A percentile compares a stretch with the other conserved stretches of the same genome.
phyloP scores from a whole-genome alignment of 2,797 vertebrate species.

The Taenioides sp. region DNA sequence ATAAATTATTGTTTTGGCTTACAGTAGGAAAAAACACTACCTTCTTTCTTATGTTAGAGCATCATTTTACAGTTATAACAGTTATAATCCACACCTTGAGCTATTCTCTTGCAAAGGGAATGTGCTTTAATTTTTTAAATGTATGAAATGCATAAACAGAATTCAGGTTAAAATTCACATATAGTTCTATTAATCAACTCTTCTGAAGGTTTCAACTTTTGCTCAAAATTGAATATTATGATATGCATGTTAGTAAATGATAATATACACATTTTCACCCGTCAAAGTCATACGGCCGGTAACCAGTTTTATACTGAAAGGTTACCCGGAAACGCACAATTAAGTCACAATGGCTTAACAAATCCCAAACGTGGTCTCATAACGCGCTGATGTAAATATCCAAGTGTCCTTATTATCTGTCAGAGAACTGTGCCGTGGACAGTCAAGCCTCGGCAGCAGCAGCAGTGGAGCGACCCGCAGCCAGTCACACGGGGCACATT shows the following conservation, averaged over 20 bases:
- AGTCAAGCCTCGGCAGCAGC: not conserved
- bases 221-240: not conserved
- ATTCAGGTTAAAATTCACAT: not conserved
- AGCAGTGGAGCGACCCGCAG: slow-evolving; percentile 16
- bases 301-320: slow-evolving; percentile 46
- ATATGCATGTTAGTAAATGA: not conserved
- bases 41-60: no score
- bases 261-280: no score
- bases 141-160: not conserved
- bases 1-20: not conserved
- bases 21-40: not conserved
- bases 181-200: no score
- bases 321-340: not conserved
- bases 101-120: no score
- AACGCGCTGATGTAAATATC: slow-evolving; percentile 31
- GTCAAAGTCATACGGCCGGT: no score
- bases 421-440: not conserved
- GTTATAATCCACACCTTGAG: no score
- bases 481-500: slow-evolving; percentile 16
- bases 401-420: slow-evolving; percentile 29
- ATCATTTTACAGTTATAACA: no score
- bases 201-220: no score
- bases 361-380: not conserved
- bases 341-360: not conserved
- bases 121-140: not conserved